Evolutionary conservation across 2,797 vertebrate species (phyloP).

Genomic region (Sebastes iracundus): DNA sequence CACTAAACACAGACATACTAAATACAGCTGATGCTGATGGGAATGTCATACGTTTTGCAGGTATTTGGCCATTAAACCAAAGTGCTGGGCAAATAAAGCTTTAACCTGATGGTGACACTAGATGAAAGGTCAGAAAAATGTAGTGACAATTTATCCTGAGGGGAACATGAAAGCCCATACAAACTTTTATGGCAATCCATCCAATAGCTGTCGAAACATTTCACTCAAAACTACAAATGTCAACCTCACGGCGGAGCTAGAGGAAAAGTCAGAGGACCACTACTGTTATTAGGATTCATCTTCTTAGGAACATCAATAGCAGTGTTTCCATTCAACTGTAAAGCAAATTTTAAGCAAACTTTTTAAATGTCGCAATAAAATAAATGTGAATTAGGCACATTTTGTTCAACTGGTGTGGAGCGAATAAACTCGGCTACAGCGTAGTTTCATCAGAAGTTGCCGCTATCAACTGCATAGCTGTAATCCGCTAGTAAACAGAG

Average conservation of each 20-base stretch:
- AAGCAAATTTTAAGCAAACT: no score
- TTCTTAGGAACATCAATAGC: background rate
- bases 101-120: background rate
- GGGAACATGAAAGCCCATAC: background rate
- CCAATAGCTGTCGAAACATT: background rate
- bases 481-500: no score
- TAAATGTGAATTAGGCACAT: no score
- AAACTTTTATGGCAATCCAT: no score
- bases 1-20: background rate
- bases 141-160: no score
- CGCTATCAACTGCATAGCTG: no score
- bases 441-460: no score
- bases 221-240: background rate
- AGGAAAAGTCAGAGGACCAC: background rate
- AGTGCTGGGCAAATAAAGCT: background rate
- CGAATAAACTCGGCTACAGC: no score
- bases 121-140: background rate
- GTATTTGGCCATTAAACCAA: background rate
- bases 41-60: background rate
- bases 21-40: background rate
- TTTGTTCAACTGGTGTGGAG: no score
- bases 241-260: background rate
- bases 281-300: background rate
- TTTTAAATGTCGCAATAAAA: no score
- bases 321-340: no score